Conservation (phyloP, 2,113 vertebrate genomes). For the Mastomys natalensis region DNA sequence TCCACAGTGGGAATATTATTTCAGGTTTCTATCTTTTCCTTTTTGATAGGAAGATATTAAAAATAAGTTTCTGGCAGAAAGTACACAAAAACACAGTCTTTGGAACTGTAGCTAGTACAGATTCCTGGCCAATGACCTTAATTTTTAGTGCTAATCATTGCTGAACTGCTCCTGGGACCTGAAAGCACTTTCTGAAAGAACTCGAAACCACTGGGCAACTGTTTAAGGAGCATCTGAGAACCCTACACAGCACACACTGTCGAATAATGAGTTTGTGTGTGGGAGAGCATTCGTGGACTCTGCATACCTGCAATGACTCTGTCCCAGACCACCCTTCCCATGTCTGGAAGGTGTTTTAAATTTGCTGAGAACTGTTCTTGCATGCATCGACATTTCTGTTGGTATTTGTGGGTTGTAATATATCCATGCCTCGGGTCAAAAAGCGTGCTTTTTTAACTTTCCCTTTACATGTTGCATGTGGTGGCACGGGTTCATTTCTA, state of each 20-base stretch:
- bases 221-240: not conserved
- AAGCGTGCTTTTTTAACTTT: not conserved
- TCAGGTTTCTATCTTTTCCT: slow-evolving; percentile 90
- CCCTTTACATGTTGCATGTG: not conserved
- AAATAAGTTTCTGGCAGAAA: slow-evolving; percentile 80
- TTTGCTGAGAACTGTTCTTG: not conserved
- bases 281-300: not conserved
- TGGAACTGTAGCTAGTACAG: slow-evolving; percentile 73
- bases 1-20: slow-evolving; percentile 87
- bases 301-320: not conserved
- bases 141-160: slow-evolving; percentile 70
- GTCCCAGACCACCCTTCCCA: not conserved
- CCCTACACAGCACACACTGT: not conserved
- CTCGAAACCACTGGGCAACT: slow-evolving; percentile 48
- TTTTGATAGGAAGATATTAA: slow-evolving; percentile 86
- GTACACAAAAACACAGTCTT: slow-evolving; percentile 72
- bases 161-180: slow-evolving; percentile 71
- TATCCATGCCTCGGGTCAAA: not conserved
- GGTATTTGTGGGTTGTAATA: not conserved
- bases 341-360: not conserved
- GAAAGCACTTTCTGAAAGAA: not conserved
- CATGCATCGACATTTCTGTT: not conserved
- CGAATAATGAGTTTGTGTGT: not conserved
- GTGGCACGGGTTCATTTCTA: not conserved
- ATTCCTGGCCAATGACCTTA: slow-evolving; percentile 80